Percentiles rank a stretch among this genome's conserved stretches.
phyloP scores from a whole-genome alignment of 2,797 vertebrate species.

The Pelodytes ibericus region DNA sequence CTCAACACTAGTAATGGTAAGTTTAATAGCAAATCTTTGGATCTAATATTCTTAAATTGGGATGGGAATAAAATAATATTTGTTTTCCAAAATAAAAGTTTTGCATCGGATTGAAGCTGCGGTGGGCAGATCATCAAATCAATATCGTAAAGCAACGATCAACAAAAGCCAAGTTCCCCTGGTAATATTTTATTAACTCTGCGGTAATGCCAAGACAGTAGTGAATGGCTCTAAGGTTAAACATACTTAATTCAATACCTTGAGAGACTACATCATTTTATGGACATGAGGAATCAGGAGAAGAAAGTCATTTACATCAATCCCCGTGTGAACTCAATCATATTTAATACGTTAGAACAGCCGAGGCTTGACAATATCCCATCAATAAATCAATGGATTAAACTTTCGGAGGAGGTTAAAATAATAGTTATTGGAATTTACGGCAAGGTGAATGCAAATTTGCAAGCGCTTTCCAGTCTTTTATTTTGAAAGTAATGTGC shows the following conservation, averaged over 20 bases:
- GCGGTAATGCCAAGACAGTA: neutral
- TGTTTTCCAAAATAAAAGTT: neutral
- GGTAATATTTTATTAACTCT: slow-evolving; percentile 43
- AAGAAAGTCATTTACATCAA: slow-evolving; percentile 37
- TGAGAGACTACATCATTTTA: slow-evolving; percentile 17
- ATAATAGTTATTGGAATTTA: slow-evolving; percentile 11
- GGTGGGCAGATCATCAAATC: slow-evolving; percentile 9
- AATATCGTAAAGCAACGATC: neutral
- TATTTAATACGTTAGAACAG: slow-evolving; percentile 23
- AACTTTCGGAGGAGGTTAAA: slow-evolving; percentile 29
- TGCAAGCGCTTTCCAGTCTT: neutral
- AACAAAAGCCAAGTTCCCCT: slow-evolving; percentile 6
- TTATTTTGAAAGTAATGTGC: neutral
- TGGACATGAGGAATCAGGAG: slow-evolving; percentile 4
- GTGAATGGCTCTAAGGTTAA: slow-evolving; percentile 34
- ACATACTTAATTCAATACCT: slow-evolving; percentile 13
- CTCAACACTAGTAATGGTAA: too few relatives aligned
- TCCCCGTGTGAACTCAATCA: slow-evolving; percentile 21
- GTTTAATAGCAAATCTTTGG: too few relatives aligned
- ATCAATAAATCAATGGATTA: slow-evolving; percentile 20
- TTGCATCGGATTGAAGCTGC: neutral
- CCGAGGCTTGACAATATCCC: slow-evolving; percentile 24
- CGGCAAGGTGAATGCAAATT: slow-evolving; percentile 24
- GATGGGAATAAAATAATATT: neutral
- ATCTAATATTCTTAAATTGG: neutral